Evolutionary conservation across 64 coral and sea anemone genomes (phyloP).

Genomic region (Pocillopora damicornis): DNA sequence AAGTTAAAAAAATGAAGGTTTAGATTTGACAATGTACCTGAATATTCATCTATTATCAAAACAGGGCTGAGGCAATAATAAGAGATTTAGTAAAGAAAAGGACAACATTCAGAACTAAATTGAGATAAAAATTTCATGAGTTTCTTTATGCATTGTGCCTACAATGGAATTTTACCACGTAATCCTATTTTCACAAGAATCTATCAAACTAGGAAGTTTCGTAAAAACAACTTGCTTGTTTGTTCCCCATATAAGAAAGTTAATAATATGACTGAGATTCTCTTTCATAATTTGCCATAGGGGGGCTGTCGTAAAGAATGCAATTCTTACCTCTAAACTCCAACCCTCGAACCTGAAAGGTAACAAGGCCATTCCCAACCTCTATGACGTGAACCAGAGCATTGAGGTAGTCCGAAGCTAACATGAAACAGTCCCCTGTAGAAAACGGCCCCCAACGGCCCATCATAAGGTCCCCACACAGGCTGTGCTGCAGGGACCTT

Average conservation of each 20-base stretch:
- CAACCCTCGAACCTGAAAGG: constrained; percentile 90
- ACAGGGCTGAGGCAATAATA: too few species aligned
- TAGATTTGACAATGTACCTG: background rate
- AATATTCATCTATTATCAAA: background rate
- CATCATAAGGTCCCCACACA: constrained; percentile 92
- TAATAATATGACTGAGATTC: too few species aligned
- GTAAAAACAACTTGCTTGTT: too few species aligned
- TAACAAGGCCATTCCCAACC: constrained; percentile 94
- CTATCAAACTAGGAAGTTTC: too few species aligned
- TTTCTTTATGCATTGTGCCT: too few species aligned
- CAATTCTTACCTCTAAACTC: constrained; percentile 82
- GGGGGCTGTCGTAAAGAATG: background rate
- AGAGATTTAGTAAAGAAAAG: too few species aligned
- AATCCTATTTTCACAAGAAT: too few species aligned
- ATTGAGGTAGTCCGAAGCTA: constrained; percentile 93
- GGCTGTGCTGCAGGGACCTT: constrained; percentile 84
- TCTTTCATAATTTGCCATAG: too few species aligned
- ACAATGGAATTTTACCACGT: too few species aligned
- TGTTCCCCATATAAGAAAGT: too few species aligned
- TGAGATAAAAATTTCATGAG: too few species aligned
- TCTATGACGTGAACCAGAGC: constrained; percentile 97
- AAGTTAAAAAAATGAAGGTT: background rate
- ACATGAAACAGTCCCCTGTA: constrained; percentile 93
- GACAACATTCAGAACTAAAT: too few species aligned
- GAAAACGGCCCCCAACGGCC: constrained; percentile 92